Evolutionary conservation across 2,113 vertebrate genomes (phyloP).

Genomic region (Rhombomys opimus): DNA sequence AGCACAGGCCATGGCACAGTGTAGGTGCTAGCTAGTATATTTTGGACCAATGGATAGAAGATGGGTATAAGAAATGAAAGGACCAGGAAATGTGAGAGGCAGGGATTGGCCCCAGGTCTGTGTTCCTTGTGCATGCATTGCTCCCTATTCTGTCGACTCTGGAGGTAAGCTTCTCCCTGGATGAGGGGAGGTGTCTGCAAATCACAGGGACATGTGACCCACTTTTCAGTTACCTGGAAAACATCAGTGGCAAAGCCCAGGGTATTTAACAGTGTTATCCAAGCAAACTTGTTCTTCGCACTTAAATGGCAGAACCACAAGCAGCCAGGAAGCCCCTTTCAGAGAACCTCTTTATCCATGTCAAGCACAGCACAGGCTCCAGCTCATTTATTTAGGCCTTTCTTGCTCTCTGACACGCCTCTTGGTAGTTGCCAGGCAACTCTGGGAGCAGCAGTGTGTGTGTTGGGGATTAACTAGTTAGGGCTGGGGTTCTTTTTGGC

Average conservation of each 20-base stretch:
- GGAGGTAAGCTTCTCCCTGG: conserved; percentile 46
- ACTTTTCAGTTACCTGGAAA: conserved; percentile 59
- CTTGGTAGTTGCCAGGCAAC: conserved; percentile 89
- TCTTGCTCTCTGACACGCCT: conserved; percentile 84
- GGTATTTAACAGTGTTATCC: conserved; percentile 67
- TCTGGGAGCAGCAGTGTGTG: conserved; percentile 86
- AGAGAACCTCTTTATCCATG: conserved; percentile 80
- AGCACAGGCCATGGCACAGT: background rate
- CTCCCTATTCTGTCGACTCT: background rate
- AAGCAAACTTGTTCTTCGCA: conserved; percentile 59
- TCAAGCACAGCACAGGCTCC: conserved; percentile 75
- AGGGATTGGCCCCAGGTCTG: background rate
- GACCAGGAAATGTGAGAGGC: background rate
- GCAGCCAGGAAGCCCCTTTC: conserved; percentile 64
- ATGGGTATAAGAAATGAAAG: background rate
- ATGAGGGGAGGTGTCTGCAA: conserved; percentile 12
- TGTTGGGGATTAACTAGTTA: conserved; percentile 87
- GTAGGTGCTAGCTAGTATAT: background rate
- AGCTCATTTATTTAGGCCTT: conserved; percentile 82
- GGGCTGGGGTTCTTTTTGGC: conserved; percentile 82
- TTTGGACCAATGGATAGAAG: conserved; percentile 17
- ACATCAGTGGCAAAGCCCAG: conserved; percentile 66
- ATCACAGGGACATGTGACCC: conserved; percentile 43
- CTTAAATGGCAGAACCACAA: conserved; percentile 62
- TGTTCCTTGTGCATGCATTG: background rate